A percentile compares a stretch with the other conserved stretches of the same genome.
These are phyloP conservation scores for Micoletzkya japonica DNA, from an alignment of 2,888 invertebrate genomes.

Conservation along the genomic window DNA sequence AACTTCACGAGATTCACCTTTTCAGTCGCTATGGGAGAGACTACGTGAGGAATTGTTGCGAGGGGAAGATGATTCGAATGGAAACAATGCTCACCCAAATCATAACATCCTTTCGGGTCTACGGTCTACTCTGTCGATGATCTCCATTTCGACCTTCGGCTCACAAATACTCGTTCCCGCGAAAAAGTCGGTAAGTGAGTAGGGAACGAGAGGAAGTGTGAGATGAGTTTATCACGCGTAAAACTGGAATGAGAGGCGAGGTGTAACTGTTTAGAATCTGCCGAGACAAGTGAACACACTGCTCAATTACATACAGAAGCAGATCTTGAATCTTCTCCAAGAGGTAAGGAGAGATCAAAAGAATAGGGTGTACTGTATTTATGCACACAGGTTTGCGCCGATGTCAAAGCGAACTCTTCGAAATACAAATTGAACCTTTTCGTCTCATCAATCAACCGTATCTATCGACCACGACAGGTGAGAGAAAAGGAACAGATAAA, in stretches of 20 bases:
- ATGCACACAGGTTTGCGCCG: slow-evolving; percentile 4
- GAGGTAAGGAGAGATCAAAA: slow-evolving; percentile 9
- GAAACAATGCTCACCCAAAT: neutral
- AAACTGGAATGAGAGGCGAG: neutral
- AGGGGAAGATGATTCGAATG: neutral
- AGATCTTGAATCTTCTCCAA: slow-evolving; percentile 18
- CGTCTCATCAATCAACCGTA: slow-evolving; percentile 16
- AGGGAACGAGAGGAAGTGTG: too few relatives aligned
- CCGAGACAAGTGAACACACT: neutral
- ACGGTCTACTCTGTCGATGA: slow-evolving; percentile 22
- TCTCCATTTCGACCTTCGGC: slow-evolving; percentile 24
- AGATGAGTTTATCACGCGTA: neutral
- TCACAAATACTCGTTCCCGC: neutral
- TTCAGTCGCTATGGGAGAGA: slow-evolving; percentile 20
- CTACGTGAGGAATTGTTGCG: neutral
- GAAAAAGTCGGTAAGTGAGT: slow-evolving; percentile 2
- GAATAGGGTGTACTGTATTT: neutral
- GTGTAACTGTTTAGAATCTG: neutral
- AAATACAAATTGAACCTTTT: slow-evolving; percentile 26
- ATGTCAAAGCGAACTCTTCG: slow-evolving; percentile 1
- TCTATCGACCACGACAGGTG: slow-evolving; percentile 18
- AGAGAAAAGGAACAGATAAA: neutral
- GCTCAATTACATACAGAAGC: slow-evolving; percentile 10
- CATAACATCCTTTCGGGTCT: too few relatives aligned
- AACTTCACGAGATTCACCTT: too few relatives aligned